Conservation (phyloP, 2,113 vertebrate genomes). For the Buteo buteo region DNA sequence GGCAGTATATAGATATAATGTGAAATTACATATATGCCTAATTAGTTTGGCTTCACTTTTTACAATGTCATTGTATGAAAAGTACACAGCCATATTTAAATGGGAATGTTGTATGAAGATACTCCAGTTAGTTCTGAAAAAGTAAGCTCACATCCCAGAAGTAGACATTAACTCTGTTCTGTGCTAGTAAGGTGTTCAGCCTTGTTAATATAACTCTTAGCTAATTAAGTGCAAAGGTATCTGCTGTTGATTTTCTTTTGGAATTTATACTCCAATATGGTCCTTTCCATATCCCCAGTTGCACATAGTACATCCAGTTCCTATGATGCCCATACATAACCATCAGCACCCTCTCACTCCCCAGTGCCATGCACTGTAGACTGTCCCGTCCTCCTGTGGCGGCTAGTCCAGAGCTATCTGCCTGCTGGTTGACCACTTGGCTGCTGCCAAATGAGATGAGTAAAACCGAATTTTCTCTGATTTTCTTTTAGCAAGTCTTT, state of each 20-base stretch:
- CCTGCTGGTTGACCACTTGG: neutral
- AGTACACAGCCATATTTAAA: neutral
- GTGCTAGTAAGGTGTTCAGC: neutral
- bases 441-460: neutral
- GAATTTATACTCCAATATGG: neutral
- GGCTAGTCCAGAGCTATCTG: neutral
- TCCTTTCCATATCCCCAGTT: neutral
- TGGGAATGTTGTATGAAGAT: neutral
- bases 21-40: neutral
- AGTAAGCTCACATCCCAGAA: neutral
- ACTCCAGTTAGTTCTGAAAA: neutral
- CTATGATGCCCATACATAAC: neutral
- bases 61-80: neutral
- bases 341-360: neutral
- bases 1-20: neutral
- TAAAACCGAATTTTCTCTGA: neutral
- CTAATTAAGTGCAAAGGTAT: neutral
- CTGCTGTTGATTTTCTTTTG: neutral
- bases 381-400: neutral
- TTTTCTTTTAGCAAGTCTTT: neutral
- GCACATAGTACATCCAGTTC: neutral
- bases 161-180: neutral
- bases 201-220: neutral
- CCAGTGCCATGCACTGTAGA: neutral
- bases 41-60: neutral